Evolutionary conservation across 1,140 invertebrate species (phyloP), one percentile per base, ranked within the genome.

Genomic region (Cryptotermes secundus): DNA sequence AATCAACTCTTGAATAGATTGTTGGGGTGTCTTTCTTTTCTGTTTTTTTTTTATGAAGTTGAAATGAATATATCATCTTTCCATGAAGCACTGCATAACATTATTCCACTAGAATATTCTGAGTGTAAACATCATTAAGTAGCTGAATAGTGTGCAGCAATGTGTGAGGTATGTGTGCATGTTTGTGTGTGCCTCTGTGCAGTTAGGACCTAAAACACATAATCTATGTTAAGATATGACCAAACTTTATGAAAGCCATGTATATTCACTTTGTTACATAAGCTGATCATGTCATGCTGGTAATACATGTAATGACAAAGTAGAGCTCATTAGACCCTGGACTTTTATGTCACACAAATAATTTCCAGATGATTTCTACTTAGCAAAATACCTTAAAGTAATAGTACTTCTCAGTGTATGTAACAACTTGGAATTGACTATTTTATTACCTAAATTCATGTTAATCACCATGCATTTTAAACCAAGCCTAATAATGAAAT

Each of bases 181-280:
- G 6, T 65, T 14, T 65, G 59, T 14, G 26, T 65, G 59, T 65
- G 59, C 7, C 59, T 65, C 26, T 65, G 26, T 65, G 59, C 59
- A 65, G n/a, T 65, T 65, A 65, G 59, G 59, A 65, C 26, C 59
- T 65, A 65, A 65, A 26, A 65, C 59, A n/a, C n/a, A n/a, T 65
- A 65, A 65, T 65, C 59, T 65, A n/a, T 65, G 53, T 59, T 59
- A 65, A 65, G 22, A 65, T 65, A n/a, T 65, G 59, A 65, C 59
- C 59, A 65, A 65, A 65, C 59, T n/a, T 65, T 65, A 65, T 65
- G 59, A 65, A 65, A 65, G 59, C 59, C 59, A 65, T 65, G 59
- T 65, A n/a, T 65, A 65, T 65, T 65, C 59, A 65, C 59, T 65
- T 9, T 59, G 59, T 65, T 65, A 65, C 3, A 65, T 65, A 65